Evolutionary conservation across 2,888 invertebrate species (phyloP), one percentile per base, ranked within the genome.

Genomic region (Aquatica leii): DNA sequence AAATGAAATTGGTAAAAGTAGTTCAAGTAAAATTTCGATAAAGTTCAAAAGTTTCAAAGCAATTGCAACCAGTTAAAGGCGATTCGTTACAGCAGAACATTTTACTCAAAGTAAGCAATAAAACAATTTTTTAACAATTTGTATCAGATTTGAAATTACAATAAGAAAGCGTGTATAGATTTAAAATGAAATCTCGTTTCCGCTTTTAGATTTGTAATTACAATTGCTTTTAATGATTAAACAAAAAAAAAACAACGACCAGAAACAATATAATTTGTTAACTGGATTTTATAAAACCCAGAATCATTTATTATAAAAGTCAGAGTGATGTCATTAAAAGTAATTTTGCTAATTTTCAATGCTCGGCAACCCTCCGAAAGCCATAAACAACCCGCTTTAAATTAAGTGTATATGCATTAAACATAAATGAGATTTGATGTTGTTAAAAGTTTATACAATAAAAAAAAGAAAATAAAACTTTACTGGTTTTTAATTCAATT

Each of bases 321-420:
- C 24, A n/a, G 6, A 12, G 4, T 12, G 49, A 18, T 20, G 9
- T 49, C 24, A 12, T 21, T 21, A 21, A 59, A 53, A 46, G 43
- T 53, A 59, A 59, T 59, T 59, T 59, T 48, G 35, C 59, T 59
- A 59, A 59, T 59, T 59, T 59, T 35, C 59, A 59, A 53, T 59
- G 43, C 59, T 53, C 31, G 21, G 49, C 49, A 49, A 46, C 57
- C 24, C 57, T 49, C 57, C 9, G 14, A 34, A 46, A 46, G 31
- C 55, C 41, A 43, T 61, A 54, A 54, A 61, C 55, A 37, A 55
- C 55, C 55, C 61, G 24, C 48, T 61, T 61, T 61, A 61, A 55
- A 61, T 56, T 55, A 61, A 61, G 55, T 56, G 61, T 55, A 53
- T 20, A 50, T 55, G 37, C 61, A 61, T 61, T 61, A 61, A 53